A percentile compares a stretch with the other conserved stretches of the same genome.
Evolutionary conservation across 2,113 vertebrate genomes (phyloP).

Genomic region (Ellobius talpinus): DNA sequence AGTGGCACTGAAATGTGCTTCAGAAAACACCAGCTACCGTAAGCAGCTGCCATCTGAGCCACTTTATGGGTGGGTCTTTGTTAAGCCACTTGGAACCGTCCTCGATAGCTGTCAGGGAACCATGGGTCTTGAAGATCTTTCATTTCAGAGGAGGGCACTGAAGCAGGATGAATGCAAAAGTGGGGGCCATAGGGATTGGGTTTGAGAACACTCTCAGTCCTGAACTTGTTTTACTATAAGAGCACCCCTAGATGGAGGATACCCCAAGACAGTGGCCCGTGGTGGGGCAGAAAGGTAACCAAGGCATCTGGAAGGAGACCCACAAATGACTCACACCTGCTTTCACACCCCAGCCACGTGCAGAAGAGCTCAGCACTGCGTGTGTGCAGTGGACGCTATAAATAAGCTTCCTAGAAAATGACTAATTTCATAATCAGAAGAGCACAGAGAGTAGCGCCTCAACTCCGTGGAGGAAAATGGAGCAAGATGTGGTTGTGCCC

Average conservation of each 20-base stretch:
- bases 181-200: background rate
- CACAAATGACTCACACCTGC: conserved; percentile 72
- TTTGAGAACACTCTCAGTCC: background rate
- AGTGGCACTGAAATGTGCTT: background rate
- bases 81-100: background rate
- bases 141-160: conserved; percentile 4
- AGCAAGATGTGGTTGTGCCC: conserved; percentile 13
- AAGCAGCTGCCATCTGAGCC: background rate
- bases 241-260: background rate
- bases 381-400: conserved; percentile 74
- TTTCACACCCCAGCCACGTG: conserved; percentile 66
- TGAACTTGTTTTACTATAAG: background rate
- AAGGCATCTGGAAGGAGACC: conserved; percentile 44
- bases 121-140: background rate
- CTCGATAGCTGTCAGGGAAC: background rate
- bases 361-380: conserved; percentile 75
- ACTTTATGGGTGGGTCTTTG: background rate
- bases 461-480: conserved; percentile 43
- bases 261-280: background rate
- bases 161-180: background rate
- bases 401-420: conserved; percentile 84
- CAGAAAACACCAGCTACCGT: background rate
- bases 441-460: conserved; percentile 77
- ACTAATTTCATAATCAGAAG: conserved; percentile 82
- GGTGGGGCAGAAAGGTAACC: conserved; percentile 2